Base-by-base conservation (phyloP, 2,888 invertebrate genomes). In the Eupithecia pulchellata region DNA sequence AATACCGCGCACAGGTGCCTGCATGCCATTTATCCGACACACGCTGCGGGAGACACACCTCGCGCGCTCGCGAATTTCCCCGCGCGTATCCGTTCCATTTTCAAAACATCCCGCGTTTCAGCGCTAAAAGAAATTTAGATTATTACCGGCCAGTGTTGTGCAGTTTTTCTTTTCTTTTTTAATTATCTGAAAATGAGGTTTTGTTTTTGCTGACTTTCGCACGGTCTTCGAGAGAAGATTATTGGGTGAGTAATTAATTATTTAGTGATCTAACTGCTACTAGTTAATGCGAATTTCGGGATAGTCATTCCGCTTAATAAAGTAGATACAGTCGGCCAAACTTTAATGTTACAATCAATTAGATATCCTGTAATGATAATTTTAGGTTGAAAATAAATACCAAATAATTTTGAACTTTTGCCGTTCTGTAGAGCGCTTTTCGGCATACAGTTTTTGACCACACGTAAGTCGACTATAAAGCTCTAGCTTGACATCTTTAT, bases 11-110 rank as follows among this genome's bases (percentile, higher is more conserved):
- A 85, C 91, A 89, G 89, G 91, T 89, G 89, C 81, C 85, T 81
- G 81, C 80, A 82, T 83, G 91, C 88, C 93, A 93, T 91, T 92
- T 92, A 90, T 83, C 84, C 87, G 86, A 88, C 88, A 87, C 86
- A 84, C 93, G 91, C 87, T 88, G 90, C 78, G 82, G 86, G 81
- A 87, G 82, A 84, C 86, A 89, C 89, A 84, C 80, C 81, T 85
- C 85, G 84, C 84, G 83, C 81, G 81, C 78, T 81, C 80, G 85
- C 84, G 81, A 82, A 83, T 76, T 77, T 68, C 52, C 32, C 75
- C 71, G 47, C 66, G 68, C 34, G 72, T 73, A 64, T 66, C 70
- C 78, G 77, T 74, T 72, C 69, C 27, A 65, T 55, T 75, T 78
- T 79, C 72, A 64, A 78, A 66, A 66, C 69, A 57, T 60, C 58